A percentile compares a stretch with the other conserved stretches of the same genome.
Evolutionary conservation across 2,113 vertebrate genomes (phyloP).

Genomic region (Limanda limanda): DNA sequence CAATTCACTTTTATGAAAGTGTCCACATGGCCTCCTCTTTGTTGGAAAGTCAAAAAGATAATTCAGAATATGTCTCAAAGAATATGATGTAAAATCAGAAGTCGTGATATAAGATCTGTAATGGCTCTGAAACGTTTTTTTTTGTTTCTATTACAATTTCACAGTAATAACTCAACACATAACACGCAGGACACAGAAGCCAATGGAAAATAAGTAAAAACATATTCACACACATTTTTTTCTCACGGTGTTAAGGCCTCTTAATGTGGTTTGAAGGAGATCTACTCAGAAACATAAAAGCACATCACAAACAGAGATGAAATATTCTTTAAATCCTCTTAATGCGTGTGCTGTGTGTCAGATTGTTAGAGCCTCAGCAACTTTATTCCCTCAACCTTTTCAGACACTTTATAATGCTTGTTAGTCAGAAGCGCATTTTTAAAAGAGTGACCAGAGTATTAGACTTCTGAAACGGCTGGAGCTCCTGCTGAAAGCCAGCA

Average conservation of each 20-base stretch:
- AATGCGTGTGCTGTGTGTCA: slow-evolving; percentile 2
- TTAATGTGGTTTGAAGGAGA: not conserved
- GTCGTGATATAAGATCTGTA: slow-evolving; percentile 25
- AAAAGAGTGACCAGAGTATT: no score
- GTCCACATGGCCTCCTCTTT: slow-evolving; percentile 33
- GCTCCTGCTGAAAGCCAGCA: no score
- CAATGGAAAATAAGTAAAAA: not conserved
- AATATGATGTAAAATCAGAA: slow-evolving; percentile 42
- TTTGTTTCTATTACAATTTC: slow-evolving; percentile 15
- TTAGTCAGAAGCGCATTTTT: no score
- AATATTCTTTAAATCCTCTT: slow-evolving; percentile 30
- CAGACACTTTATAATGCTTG: not conserved
- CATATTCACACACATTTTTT: not conserved
- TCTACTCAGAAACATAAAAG: not conserved
- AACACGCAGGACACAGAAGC: not conserved
- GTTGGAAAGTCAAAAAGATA: slow-evolving; percentile 41
- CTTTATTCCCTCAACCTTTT: not conserved
- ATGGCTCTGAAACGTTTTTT: not conserved
- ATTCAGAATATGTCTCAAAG: slow-evolving; percentile 7
- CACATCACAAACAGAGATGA: not conserved
- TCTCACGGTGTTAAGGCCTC: no score
- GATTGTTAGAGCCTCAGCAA: not conserved
- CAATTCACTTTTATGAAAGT: slow-evolving; percentile 30
- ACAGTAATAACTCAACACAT: no score
- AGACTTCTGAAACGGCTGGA: no score